Evolutionary conservation across 2,888 invertebrate genomes (phyloP), one percentile per base, ranked within the genome.

Genomic region (Sesia bembeciformis): DNA sequence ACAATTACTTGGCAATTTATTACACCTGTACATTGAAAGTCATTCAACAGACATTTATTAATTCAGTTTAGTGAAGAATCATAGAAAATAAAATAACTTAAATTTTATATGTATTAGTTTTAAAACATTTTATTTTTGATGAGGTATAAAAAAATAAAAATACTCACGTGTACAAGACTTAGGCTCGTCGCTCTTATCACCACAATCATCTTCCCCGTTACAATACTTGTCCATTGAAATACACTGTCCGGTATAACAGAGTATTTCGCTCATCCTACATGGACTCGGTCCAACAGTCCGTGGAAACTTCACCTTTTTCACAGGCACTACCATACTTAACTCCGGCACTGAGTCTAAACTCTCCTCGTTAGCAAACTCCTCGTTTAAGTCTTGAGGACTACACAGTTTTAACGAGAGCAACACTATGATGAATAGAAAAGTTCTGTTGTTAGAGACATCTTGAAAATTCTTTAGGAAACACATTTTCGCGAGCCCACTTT

Each of bases 131-230:
- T 23, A 23, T 23, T 23, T 2, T 1, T 23, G 23, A 23, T 23
- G 23, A 23, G 23, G 2, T 23, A 23, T 23, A 23, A 23, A 23
- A 46, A 46, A 23, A 23, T 23, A 23, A 23, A 23, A 23, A 60
- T 67, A 93, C 94, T 95, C 84, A 95, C 95, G 94, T 68, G 94
- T 91, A 79, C 95, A 95, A 66, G 92, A 91, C 62, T 91, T 90
- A 3, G 93, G 92, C 77, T 96, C 95, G 76, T 96, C 95, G 64
- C 93, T 94, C 67, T 92, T 92, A 78, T 95, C 95, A 40, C 92
- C 92, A 68, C 95, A 96, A 76, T 96, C 95, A 67, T 93, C 92
- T 58, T 93, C 89, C 38, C 94, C 93, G 71, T 96, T 94, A 81
- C 96, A 96, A 76, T 92, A 94, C 78, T 93, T 93, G 83, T 94